Evolutionary conservation across 2,888 invertebrate species (phyloP), one percentile per base, ranked within the genome.

Genomic region (Blastobasis lacticolella): DNA sequence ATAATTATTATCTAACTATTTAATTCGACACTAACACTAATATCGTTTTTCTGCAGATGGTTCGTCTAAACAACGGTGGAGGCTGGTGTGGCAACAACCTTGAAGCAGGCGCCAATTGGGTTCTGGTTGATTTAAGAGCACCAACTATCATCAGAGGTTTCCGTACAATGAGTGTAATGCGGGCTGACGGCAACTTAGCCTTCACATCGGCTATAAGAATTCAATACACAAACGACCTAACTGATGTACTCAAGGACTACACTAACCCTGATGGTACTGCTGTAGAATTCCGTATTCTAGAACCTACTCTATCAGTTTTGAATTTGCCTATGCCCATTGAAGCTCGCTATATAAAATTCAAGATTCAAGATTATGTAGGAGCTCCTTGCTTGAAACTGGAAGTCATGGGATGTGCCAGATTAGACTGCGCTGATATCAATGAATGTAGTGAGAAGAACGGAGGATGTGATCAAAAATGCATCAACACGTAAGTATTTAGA

Each of bases 221-320:
- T 64, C 93, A 95, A 78, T 97, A 96, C 73, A 94, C 95, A 0
- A 95, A 97, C 68, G 94, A 97, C 66, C 85, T 97, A 55, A 95
- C 96, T 0, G 97, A 97, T 70, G 89, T 93, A 0, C 97, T 96
- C 76, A 95, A 94, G 80, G 97, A 97, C 67, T 97, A 97, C 73
- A 93, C 95, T 4, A 97, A 97, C 73, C 95, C 96, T 4, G 96
- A 97, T 72, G 97, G 97, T 37, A 95, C 96, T 2, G 95, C 96
- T 7, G 96, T 97, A 0, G 97, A 97, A 75, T 97, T 97, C 75
- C 90, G 97, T 56, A 95, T 97, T 60, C 80, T 96, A 45, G 96
- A 96, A 67, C 95, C 97, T 0, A 96, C 95, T 50, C 86, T 97
- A n/a, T 97, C 97, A 0, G 95, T 97, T 38, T 81, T 97, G 6